phyloP scores from a whole-genome alignment of 1,140 invertebrate species.

The Nasonia vitripennis region DNA sequence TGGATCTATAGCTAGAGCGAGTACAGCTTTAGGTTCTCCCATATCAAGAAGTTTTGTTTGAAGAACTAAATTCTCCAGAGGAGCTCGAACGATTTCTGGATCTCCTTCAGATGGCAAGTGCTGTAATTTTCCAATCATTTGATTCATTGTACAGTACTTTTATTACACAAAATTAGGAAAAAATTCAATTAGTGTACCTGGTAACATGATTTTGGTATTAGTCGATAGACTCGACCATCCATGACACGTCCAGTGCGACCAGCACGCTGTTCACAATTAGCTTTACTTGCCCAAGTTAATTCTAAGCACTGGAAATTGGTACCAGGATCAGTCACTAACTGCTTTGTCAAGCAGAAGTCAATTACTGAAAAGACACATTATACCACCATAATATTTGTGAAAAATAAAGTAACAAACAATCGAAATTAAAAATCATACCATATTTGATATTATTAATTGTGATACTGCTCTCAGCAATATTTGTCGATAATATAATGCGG shows the following conservation, averaged over 20 bases:
- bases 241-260: constrained; percentile 92
- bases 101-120: constrained; percentile 75
- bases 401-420: constrained; percentile 33
- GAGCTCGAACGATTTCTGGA: constrained; percentile 89
- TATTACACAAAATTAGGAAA: no score
- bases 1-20: constrained; percentile 91
- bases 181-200: constrained; percentile 66
- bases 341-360: constrained; percentile 96
- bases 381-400: constrained; percentile 6
- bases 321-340: constrained; percentile 81
- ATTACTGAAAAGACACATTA: constrained; percentile 81
- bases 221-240: constrained; percentile 90
- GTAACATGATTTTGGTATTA: constrained; percentile 87
- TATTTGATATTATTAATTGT: constrained; percentile 96
- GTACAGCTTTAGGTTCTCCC: constrained; percentile 87
- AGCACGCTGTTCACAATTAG: constrained; percentile 91
- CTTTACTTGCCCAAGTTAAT: constrained; percentile 91
- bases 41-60: constrained; percentile 89
- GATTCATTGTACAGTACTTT: background rate
- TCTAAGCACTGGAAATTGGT: constrained; percentile 89
- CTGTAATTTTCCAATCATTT: constrained; percentile 55
- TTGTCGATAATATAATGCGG: constrained; percentile 95
- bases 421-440: constrained; percentile 73
- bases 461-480: constrained; percentile 98
- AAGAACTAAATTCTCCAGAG: constrained; percentile 89